Conservation (phyloP, 2,113 vertebrate species). For the Perognathus longimembris region DNA sequence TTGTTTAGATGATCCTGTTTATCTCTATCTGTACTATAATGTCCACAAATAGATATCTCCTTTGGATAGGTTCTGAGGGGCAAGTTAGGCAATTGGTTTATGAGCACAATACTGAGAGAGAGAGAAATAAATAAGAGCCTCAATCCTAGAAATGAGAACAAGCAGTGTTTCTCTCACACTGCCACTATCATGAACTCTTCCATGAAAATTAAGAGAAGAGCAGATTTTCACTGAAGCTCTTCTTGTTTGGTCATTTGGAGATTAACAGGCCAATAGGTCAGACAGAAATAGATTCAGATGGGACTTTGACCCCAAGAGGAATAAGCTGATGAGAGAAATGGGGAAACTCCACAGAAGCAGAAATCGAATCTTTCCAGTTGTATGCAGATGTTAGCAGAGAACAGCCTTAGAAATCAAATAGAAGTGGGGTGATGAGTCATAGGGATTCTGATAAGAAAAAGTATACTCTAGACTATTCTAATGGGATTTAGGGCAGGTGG, state of each 20-base stretch:
- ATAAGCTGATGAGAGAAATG: background rate
- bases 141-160: background rate
- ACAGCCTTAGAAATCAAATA: background rate
- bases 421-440: background rate
- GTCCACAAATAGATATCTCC: background rate
- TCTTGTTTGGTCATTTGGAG: background rate
- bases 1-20: constrained; percentile 7
- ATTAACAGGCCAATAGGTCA: background rate
- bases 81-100: background rate
- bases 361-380: background rate
- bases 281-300: background rate
- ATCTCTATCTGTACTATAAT: background rate
- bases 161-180: background rate
- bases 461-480: background rate
- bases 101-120: background rate
- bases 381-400: background rate
- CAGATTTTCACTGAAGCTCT: background rate
- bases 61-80: background rate
- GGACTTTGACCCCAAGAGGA: background rate
- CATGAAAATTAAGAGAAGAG: background rate
- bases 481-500: background rate
- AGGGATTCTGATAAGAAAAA: background rate
- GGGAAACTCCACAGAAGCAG: background rate
- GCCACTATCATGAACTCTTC: background rate
- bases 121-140: background rate